phyloP scores from a whole-genome alignment of 2,888 invertebrate genomes.

The Apoda limacodes region DNA sequence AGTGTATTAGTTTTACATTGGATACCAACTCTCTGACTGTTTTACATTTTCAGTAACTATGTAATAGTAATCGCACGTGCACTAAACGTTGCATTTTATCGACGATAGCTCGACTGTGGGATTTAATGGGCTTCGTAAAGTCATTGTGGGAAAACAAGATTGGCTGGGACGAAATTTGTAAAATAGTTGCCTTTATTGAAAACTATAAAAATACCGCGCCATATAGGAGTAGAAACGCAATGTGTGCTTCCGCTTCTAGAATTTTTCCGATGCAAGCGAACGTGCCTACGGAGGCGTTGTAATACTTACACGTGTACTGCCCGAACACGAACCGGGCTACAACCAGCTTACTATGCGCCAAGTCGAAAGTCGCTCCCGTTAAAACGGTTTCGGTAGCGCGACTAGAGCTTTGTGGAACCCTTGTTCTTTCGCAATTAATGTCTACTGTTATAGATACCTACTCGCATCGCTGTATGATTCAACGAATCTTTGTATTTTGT shows the following conservation, averaged over 20 bases:
- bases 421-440: constrained; percentile 2
- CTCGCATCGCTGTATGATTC: not conserved
- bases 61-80: no score
- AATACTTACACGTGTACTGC: not conserved
- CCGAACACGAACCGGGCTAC: not conserved
- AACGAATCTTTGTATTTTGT: constrained; percentile 1
- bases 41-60: no score
- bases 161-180: no score
- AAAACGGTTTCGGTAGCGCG: constrained; percentile 7
- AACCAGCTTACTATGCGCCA: no score
- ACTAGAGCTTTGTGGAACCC: constrained; percentile 3
- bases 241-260: not conserved
- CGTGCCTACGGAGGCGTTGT: not conserved
- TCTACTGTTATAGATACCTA: constrained; percentile 3
- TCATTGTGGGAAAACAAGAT: no score
- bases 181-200: no score
- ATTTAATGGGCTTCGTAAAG: no score
- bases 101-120: no score
- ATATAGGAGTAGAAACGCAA: not conserved
- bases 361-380: constrained; percentile 3
- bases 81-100: no score
- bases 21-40: no score
- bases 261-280: not conserved
- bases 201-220: no score
- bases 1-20: no score